phyloP scores from a whole-genome alignment of 2,888 invertebrate genomes.

The Drosophila glabriapex region DNA sequence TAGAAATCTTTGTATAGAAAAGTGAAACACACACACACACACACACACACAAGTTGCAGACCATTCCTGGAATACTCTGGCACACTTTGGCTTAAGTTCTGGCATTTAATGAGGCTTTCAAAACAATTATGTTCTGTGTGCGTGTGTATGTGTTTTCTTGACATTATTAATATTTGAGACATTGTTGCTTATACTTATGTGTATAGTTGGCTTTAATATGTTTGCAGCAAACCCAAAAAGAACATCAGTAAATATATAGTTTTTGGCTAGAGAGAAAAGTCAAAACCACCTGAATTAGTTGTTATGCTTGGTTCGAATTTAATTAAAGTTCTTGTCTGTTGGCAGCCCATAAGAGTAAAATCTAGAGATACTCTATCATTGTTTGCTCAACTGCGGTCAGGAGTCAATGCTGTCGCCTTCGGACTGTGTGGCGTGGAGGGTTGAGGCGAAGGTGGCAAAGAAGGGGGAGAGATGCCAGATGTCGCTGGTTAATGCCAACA shows the following conservation, averaged over 20 bases:
- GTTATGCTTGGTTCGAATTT: conserved; percentile 42
- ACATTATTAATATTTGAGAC: conserved; percentile 74
- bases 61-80: conserved; percentile 16
- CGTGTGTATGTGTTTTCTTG: conserved; percentile 43
- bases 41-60: conserved; percentile 6
- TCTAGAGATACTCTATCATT: conserved; percentile 25
- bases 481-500: conserved; percentile 59
- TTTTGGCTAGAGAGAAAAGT: conserved; percentile 5
- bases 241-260: not conserved
- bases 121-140: conserved; percentile 71
- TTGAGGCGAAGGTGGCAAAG: not conserved
- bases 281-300: conserved; percentile 16
- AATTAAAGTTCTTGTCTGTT: conserved; percentile 58
- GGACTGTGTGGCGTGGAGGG: conserved; percentile 23
- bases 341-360: conserved; percentile 20
- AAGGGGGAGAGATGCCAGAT: not conserved
- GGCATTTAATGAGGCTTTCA: conserved; percentile 81
- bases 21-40: conserved; percentile 9
- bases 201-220: conserved; percentile 35
- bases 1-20: not conserved
- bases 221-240: conserved; percentile 6
- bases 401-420: conserved; percentile 13
- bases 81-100: conserved; percentile 65
- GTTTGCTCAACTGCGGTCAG: conserved; percentile 27
- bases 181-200: conserved; percentile 32